These are phyloP conservation scores for Chymomyza amoena DNA, from an alignment of 2,888 invertebrate species.

Conservation along the genomic window DNA sequence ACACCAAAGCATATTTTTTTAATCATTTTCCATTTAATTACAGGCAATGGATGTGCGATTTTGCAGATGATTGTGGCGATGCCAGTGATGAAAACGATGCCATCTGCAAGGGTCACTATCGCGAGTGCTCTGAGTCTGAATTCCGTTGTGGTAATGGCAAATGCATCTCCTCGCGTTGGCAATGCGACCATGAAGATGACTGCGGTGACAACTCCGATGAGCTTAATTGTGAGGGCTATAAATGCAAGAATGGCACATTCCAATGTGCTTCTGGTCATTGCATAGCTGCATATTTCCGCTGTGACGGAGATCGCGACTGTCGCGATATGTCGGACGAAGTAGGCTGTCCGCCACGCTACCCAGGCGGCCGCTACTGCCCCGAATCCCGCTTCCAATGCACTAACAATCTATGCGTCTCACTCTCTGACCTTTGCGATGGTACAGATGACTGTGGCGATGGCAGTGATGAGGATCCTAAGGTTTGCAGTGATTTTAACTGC, in stretches of 20 bases:
- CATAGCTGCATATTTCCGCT: slow-evolving; percentile 91
- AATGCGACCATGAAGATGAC: slow-evolving; percentile 97
- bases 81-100: slow-evolving; percentile 92
- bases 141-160: slow-evolving; percentile 93
- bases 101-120: slow-evolving; percentile 89
- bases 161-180: slow-evolving; percentile 94
- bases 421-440: slow-evolving; percentile 94
- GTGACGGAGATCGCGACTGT: slow-evolving; percentile 94
- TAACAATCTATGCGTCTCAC: slow-evolving; percentile 94
- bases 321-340: slow-evolving; percentile 93
- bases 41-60: slow-evolving; percentile 95
- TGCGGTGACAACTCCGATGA: slow-evolving; percentile 97
- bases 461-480: slow-evolving; percentile 89
- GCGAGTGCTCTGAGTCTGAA: slow-evolving; percentile 96
- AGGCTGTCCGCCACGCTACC: slow-evolving; percentile 92
- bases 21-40: slow-evolving; percentile 36
- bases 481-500: slow-evolving; percentile 92
- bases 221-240: slow-evolving; percentile 88
- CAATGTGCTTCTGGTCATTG: slow-evolving; percentile 96
- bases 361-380: slow-evolving; percentile 92
- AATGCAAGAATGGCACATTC: slow-evolving; percentile 94
- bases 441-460: slow-evolving; percentile 95
- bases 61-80: slow-evolving; percentile 97
- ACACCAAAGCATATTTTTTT: neutral
- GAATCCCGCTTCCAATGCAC: slow-evolving; percentile 94